Percentiles rank a stretch among this genome's conserved stretches.
phyloP scores from a whole-genome alignment of 2,888 invertebrate species.

The Tineola bisselliella region DNA sequence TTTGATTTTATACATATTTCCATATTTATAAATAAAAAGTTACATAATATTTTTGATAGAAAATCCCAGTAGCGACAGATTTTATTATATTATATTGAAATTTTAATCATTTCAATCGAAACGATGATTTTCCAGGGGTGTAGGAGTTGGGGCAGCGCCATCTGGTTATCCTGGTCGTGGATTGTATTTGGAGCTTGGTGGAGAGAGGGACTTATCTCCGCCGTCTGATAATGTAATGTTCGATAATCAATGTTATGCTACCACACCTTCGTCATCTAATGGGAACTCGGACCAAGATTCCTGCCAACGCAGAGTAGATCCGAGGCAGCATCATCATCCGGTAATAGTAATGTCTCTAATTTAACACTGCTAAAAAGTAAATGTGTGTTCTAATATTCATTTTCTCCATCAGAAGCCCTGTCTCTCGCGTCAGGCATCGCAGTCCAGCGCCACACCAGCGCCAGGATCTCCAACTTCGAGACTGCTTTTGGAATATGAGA shows the following conservation, averaged over 20 bases:
- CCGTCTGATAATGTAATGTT: constrained; percentile 94
- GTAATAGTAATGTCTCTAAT: constrained; percentile 26
- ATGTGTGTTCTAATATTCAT: not conserved
- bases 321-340: constrained; percentile 73
- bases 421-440: constrained; percentile 61
- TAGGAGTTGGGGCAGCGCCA: constrained; percentile 56
- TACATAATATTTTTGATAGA: constrained; percentile 2
- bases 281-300: constrained; percentile 91
- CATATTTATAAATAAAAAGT: not conserved
- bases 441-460: constrained; percentile 77
- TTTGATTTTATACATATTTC: not conserved
- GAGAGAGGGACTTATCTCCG: constrained; percentile 80
- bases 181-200: constrained; percentile 78
- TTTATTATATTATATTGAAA: constrained; percentile 18
- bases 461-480: constrained; percentile 87
- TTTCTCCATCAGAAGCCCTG: constrained; percentile 44
- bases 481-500: constrained; percentile 89
- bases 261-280: constrained; percentile 92
- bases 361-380: not conserved
- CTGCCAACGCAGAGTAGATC: constrained; percentile 65
- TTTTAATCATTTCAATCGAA: no score
- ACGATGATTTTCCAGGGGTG: constrained; percentile 39
- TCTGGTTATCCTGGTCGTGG: constrained; percentile 76
- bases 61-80: not conserved
- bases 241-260: constrained; percentile 95